Evolutionary conservation across 2,113 vertebrate species (phyloP), one percentile per base, ranked within the genome.

Genomic region (Trinectes maculatus): DNA sequence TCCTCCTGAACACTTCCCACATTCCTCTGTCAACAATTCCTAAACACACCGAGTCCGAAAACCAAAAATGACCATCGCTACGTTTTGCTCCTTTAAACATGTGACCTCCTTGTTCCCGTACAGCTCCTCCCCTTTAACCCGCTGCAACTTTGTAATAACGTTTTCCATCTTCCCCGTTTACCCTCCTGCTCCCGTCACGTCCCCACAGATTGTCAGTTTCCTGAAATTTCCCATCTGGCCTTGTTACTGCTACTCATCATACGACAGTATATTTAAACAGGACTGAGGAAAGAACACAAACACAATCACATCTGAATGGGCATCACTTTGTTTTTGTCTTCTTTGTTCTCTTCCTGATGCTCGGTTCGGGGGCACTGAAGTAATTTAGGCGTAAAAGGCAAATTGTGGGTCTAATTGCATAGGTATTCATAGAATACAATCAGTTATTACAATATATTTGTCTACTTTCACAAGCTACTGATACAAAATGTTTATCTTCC

Each of bases 381-480:
- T 56, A 2, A 70, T 46, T 39, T 1, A 58, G 73, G 11, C 49
- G 40, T 43, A 18, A 44, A 10, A 77, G 28, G 64, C 42, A 69
- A 46, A 34, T 28, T 28, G 51, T 48, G 47, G 22, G 53, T 79
- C 22, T 74, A 29, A 61, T 84, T 84, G 66, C 72, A 83, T 67
- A 83, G 64, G 85, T 90, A 91, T 90, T 92, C 89, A 91, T 79
- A 89, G 87, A 91, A 91, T 91, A 91, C 91, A 85, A 52, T 73
- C 2, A 44, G 22, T 54, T 63, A 7, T 25, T 37, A 58, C 33
- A 65, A 36, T 54, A 33, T 47, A 69, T 51, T 46, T 37, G 16
- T 71, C 29, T 39, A n/a, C n/a, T n/a, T n/a, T n/a, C n/a, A n/a
- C n/a, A n/a, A n/a, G n/a, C n/a, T n/a, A n/a, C n/a, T n/a, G n/a